Percentiles rank a stretch among this genome's conserved stretches.
These are phyloP conservation scores for Glossosoma conforme DNA, from an alignment of 1,140 invertebrate species.

Conservation along the genomic window DNA sequence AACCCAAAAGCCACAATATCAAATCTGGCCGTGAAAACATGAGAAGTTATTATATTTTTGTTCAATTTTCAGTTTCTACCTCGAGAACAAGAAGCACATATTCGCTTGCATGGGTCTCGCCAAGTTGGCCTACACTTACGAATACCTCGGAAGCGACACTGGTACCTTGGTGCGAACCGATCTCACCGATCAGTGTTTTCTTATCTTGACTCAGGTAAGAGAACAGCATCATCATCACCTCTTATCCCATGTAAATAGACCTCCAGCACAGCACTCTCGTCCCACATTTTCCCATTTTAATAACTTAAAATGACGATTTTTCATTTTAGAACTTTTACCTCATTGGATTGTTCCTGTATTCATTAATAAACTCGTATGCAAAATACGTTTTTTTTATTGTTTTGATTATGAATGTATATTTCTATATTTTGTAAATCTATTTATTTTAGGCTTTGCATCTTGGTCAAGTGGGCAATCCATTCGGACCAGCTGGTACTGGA, in stretches of 20 bases:
- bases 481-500: slow-evolving; percentile 96
- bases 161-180: slow-evolving; percentile 89
- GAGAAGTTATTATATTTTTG: too few relatives aligned
- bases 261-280: too few relatives aligned
- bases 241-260: too few relatives aligned
- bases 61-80: slow-evolving; percentile 54
- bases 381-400: background rate
- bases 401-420: background rate
- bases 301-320: too few relatives aligned
- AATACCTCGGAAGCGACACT: slow-evolving; percentile 89
- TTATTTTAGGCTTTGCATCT: slow-evolving; percentile 79
- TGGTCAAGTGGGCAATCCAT: slow-evolving; percentile 96
- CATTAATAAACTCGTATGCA: background rate
- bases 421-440: slow-evolving; percentile 10
- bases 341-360: background rate
- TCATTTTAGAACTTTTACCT: too few relatives aligned
- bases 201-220: slow-evolving; percentile 84
- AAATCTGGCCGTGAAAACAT: too few relatives aligned
- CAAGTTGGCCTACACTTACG: slow-evolving; percentile 93
- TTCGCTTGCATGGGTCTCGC: slow-evolving; percentile 78
- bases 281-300: too few relatives aligned
- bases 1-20: too few relatives aligned
- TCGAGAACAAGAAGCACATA: slow-evolving; percentile 52
- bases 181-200: slow-evolving; percentile 92
- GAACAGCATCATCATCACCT: background rate